phyloP scores from a whole-genome alignment of 53 echinoderm and acorn worm species.

The Actinopyga echinites region DNA sequence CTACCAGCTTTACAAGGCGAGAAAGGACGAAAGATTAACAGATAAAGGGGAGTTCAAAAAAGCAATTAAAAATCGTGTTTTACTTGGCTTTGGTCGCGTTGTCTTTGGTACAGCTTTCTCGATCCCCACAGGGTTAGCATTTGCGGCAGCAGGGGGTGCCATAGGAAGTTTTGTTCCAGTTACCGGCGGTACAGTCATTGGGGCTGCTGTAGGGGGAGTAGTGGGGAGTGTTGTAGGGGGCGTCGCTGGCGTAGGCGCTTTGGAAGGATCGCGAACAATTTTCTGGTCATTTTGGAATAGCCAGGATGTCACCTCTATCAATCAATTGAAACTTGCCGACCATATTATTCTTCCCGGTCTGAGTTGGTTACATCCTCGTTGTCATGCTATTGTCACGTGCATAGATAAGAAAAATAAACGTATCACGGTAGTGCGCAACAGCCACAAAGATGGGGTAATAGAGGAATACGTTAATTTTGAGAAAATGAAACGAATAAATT shows the following conservation, averaged over 20 bases:
- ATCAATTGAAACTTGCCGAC: not conserved
- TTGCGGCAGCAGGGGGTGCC: not conserved
- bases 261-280: not conserved
- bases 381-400: conserved; percentile 28
- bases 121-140: not conserved
- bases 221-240: not conserved
- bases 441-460: not conserved
- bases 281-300: not conserved
- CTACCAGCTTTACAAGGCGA: not conserved
- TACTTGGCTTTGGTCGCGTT: not conserved
- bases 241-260: not conserved
- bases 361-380: not conserved
- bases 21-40: not conserved
- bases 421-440: not conserved
- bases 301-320: not conserved
- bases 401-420: not conserved
- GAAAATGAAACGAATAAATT: not conserved
- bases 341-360: conserved; percentile 7
- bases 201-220: not conserved
- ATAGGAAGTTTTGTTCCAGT: not conserved
- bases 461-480: not conserved
- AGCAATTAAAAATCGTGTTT: not conserved
- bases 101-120: not conserved
- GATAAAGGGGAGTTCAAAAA: not conserved
- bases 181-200: not conserved